Percentiles rank a stretch among this genome's conserved stretches.
These are phyloP conservation scores for Apodemia zela DNA, from an alignment of 2,888 invertebrate species.

Conservation along the genomic window DNA sequence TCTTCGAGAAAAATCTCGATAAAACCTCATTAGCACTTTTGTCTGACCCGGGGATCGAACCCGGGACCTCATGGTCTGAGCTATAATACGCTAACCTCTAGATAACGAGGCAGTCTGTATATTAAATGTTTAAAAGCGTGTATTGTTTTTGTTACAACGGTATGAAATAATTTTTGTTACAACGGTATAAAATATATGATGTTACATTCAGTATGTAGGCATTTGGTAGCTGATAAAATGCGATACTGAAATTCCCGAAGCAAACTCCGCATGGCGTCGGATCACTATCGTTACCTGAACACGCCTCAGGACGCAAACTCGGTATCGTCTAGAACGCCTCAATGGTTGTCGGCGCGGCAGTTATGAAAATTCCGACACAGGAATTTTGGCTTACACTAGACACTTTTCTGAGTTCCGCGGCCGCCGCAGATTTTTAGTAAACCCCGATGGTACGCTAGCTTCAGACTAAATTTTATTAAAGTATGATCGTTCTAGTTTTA, in stretches of 20 bases:
- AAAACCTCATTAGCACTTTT: too few relatives aligned
- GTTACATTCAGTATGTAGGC: constrained; percentile 7
- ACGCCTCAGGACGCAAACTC: constrained; percentile 53
- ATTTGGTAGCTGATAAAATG: constrained; percentile 51
- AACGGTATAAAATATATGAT: not conserved
- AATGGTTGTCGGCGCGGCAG: constrained; percentile 53
- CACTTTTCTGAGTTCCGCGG: constrained; percentile 74
- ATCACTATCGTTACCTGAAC: constrained; percentile 48
- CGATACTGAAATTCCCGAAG: constrained; percentile 43
- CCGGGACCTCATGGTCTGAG: too few relatives aligned
- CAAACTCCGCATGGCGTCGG: constrained; percentile 35
- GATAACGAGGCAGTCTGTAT: too few relatives aligned
- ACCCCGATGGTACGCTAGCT: constrained; percentile 70
- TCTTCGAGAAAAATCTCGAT: too few relatives aligned
- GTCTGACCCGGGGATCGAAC: too few relatives aligned
- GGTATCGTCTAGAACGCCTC: constrained; percentile 62
- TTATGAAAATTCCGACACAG: constrained; percentile 76
- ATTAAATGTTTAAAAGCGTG: not conserved
- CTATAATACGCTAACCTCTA: too few relatives aligned
- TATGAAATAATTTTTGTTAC: not conserved
- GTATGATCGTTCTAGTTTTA: constrained; percentile 67
- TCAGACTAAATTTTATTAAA: constrained; percentile 72
- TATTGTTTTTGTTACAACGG: too few relatives aligned
- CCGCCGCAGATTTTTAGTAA: constrained; percentile 71
- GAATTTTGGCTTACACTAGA: constrained; percentile 72